phyloP scores from a whole-genome alignment of 2,113 vertebrate species.

The Seriola quinqueradiata region DNA sequence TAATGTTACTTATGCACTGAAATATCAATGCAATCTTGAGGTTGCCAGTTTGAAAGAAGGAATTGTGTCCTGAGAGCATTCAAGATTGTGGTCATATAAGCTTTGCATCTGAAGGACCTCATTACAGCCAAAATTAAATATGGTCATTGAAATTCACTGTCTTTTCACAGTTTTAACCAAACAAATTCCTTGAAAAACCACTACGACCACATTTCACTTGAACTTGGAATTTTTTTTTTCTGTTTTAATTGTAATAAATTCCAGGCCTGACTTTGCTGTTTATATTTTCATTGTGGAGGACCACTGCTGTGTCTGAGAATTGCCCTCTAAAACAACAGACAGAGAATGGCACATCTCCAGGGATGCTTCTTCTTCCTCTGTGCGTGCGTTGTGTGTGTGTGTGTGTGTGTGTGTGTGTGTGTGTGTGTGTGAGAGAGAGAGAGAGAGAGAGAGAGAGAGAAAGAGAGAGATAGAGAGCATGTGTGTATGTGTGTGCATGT shows the following conservation, averaged over 20 bases:
- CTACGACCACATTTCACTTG: conserved; percentile 9
- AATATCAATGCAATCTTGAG: neutral
- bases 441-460: neutral
- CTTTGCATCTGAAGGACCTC: conserved; percentile 24
- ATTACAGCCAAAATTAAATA: neutral
- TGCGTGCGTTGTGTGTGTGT: conserved; percentile 16
- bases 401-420: neutral
- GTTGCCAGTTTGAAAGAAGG: neutral
- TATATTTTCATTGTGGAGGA: conserved; percentile 54
- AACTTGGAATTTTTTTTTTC: neutral
- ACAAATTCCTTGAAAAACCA: conserved; percentile 18
- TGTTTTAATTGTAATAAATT: conserved; percentile 39
- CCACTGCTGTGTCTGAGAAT: conserved; percentile 71
- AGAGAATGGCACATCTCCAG: conserved; percentile 64
- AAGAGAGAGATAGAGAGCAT: too few species aligned
- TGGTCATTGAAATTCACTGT: neutral
- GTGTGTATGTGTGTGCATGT: neutral
- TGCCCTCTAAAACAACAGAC: conserved; percentile 52
- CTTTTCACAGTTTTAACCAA: conserved; percentile 35
- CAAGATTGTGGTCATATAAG: neutral
- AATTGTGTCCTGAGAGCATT: neutral
- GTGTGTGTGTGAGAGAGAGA: neutral
- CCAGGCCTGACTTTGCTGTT: conserved; percentile 32
- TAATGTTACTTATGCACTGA: conserved; percentile 7
- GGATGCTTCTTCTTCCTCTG: conserved; percentile 54